A percentile compares a stretch with the other conserved stretches of the same genome.
These are phyloP conservation scores for Tyrannus savana DNA, from an alignment of 2,113 vertebrate genomes.

Conservation along the genomic window DNA sequence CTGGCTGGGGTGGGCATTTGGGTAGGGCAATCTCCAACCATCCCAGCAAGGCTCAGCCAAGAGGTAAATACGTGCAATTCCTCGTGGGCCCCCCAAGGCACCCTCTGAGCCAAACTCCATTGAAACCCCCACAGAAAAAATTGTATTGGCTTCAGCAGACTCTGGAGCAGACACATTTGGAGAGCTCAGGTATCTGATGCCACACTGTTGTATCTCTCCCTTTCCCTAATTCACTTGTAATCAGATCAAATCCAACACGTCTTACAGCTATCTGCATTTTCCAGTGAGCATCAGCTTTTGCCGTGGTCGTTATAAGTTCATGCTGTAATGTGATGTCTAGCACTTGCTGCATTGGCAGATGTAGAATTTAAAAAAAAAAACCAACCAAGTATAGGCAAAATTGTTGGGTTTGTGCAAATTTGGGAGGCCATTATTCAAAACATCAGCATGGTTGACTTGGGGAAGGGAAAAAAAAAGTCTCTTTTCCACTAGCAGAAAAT, in stretches of 20 bases:
- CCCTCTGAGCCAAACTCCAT: background rate
- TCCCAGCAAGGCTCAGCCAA: background rate
- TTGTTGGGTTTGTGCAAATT: constrained; percentile 9
- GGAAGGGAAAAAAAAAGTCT: background rate
- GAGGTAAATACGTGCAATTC: background rate
- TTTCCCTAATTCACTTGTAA: background rate
- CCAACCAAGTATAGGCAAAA: constrained; percentile 1
- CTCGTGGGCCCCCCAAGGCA: background rate
- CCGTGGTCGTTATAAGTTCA: background rate
- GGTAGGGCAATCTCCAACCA: background rate
- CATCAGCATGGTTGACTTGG: background rate
- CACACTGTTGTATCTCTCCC: background rate
- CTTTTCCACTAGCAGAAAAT: constrained; percentile 14
- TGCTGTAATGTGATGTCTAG: background rate
- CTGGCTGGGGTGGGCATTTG: background rate
- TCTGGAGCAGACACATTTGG: background rate
- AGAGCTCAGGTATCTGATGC: background rate
- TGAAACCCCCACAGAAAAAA: background rate
- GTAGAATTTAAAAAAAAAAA: background rate
- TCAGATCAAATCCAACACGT: constrained; percentile 5
- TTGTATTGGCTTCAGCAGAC: background rate
- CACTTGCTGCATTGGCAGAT: background rate
- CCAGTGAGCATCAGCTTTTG: background rate
- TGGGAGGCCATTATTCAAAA: constrained; percentile 61
- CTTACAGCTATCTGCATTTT: constrained; percentile 8